Base-by-base conservation (phyloP, 1,140 invertebrate species). In the Anoplolepis gracilipes region DNA sequence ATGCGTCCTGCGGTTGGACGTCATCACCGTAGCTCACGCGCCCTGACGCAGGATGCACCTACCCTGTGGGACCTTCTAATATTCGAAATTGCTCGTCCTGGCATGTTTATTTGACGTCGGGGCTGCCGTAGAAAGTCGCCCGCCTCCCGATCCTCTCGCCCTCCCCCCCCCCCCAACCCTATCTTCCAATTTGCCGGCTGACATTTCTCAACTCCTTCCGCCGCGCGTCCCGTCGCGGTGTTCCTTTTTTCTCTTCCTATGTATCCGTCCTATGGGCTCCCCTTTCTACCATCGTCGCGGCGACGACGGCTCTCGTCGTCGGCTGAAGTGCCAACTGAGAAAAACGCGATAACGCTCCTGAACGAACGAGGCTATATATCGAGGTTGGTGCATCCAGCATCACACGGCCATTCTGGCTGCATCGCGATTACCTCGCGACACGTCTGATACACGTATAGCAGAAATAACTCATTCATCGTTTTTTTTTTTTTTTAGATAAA, bases 1-100 rank as follows among this genome's bases (percentile, higher is more conserved):
- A 91, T 88, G 90, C 90, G 90, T 91, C 90, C 92, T 94, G 93
- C 88, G 93, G 93, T 94, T 89, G 85, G 90, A 92, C 92, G 89
- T 93, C 93, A 94, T 94, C 93, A 94, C 90, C 93, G 93, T 94
- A 94, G 91, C 92, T 94, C 93, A 94, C 86, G 85, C 79, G 72
- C 19, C 75, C 70, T 92, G 93, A 93, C 93, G 93, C 89, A 73
- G 70, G 85, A 92, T 78, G 92, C 93, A 91, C 81, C 93, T 92
- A 92, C 90, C 85, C 88, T 88, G 88, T 85, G 87, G 90, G 87
- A 91, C 88, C 92, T 92, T 91, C 93, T 93, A 94, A 93, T 93
- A 93, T 93, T 92, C 91, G 89, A 87, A 94, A 94, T 93, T 91
- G 91, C 90, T 90, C 88, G 82, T 77, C 65, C 85, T 93, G 93